phyloP scores from a whole-genome alignment of 2,888 invertebrate genomes.

The Agapostemon virescens region DNA sequence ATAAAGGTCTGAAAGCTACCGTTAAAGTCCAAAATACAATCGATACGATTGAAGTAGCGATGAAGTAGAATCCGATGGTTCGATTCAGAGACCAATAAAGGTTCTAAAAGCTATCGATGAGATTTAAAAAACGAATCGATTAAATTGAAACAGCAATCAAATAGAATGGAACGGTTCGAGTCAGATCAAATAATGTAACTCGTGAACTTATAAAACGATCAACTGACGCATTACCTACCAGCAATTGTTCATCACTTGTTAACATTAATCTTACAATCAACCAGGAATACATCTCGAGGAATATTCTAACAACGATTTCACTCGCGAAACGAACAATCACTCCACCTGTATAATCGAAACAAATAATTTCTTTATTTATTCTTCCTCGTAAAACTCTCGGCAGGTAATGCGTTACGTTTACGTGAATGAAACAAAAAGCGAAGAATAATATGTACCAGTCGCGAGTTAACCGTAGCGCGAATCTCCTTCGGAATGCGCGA shows the following conservation, averaged over 20 bases:
- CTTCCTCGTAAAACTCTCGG: not conserved
- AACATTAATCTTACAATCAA: not conserved
- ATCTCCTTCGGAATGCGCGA: conserved; percentile 9
- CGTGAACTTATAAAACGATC: not conserved
- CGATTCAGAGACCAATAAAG: not conserved
- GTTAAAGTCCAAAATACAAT: not conserved
- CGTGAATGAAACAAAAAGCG: not conserved
- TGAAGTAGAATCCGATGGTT: not conserved
- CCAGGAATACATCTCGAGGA: not conserved
- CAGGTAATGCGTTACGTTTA: not conserved
- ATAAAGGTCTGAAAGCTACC: not conserved
- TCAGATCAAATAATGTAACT: not conserved
- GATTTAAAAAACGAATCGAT: not conserved
- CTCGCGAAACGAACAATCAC: not conserved
- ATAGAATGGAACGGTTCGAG: not conserved
- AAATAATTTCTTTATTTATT: not conserved
- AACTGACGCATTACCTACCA: not conserved
- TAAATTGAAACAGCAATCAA: not conserved
- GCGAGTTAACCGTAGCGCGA: not conserved
- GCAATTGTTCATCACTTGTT: not conserved
- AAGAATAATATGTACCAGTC: not conserved
- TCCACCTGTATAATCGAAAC: not conserved
- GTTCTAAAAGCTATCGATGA: not conserved
- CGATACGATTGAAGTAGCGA: not conserved
- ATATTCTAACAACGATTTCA: not conserved